Conservation (phyloP, 2,888 invertebrate genomes). For the Euclidia mi region DNA sequence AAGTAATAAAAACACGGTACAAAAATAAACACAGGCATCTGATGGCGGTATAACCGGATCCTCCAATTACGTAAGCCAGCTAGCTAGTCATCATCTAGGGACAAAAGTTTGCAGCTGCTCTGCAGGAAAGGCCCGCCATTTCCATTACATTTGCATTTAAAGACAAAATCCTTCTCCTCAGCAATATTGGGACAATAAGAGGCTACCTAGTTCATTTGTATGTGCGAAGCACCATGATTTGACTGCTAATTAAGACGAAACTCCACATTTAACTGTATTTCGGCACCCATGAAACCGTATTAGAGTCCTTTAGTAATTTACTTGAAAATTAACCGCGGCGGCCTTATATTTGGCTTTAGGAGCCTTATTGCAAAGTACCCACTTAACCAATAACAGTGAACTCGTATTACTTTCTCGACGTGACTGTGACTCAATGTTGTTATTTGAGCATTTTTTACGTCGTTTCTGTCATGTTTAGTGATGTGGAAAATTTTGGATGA, state of each 20-base stretch:
- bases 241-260: constrained; percentile 52
- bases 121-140: too few species aligned
- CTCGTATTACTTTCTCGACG: constrained; percentile 46
- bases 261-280: constrained; percentile 43
- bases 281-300: constrained; percentile 28
- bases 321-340: constrained; percentile 53
- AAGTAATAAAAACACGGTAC: too few species aligned
- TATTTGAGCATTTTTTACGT: constrained; percentile 32
- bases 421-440: constrained; percentile 36
- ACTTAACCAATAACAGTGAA: constrained; percentile 56
- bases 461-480: too few species aligned
- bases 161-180: too few species aligned
- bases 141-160: too few species aligned
- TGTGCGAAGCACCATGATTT: constrained; percentile 43
- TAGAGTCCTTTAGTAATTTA: constrained; percentile 56
- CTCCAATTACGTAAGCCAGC: too few species aligned
- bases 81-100: too few species aligned
- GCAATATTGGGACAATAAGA: too few species aligned
- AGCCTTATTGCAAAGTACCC: constrained; percentile 42
- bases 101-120: too few species aligned
- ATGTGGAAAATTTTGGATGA: constrained; percentile 17
- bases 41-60: too few species aligned
- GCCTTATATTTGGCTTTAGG: constrained; percentile 46
- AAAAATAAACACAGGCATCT: too few species aligned
- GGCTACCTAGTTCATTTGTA: constrained; percentile 51